Conservation (phyloP, 2,113 vertebrate genomes). For the Pseudolaguvia tuberculata region DNA sequence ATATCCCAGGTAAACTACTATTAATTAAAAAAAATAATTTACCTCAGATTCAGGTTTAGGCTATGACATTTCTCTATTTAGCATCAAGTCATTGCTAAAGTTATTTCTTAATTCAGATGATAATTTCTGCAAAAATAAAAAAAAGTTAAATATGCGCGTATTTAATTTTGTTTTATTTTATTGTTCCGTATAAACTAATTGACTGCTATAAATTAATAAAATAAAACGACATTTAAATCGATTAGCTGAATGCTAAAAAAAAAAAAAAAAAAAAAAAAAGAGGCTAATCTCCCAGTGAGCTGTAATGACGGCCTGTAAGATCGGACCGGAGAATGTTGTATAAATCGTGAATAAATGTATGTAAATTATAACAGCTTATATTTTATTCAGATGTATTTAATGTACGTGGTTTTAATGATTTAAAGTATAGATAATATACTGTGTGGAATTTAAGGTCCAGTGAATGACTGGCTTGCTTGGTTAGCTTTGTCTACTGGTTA, state of each 20-base stretch:
- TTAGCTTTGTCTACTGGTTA: slow-evolving; percentile 24
- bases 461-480: neutral
- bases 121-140: neutral
- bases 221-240: neutral
- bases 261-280: too few relatives aligned
- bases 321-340: neutral
- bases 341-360: neutral
- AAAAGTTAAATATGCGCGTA: too few relatives aligned
- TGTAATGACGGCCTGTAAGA: neutral
- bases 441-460: neutral
- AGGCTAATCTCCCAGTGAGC: neutral
- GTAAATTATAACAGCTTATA: neutral
- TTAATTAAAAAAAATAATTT: neutral
- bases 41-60: neutral
- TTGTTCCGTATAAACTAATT: neutral
- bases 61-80: neutral
- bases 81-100: neutral
- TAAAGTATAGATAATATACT: neutral
- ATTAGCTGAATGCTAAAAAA: neutral
- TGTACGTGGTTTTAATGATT: neutral
- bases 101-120: neutral
- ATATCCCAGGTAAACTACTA: neutral
- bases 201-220: fast-evolving
- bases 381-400: neutral
- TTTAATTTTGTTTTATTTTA: neutral